Base-by-base conservation (phyloP, 2,888 invertebrate genomes). In the Chorisops tibialis region DNA sequence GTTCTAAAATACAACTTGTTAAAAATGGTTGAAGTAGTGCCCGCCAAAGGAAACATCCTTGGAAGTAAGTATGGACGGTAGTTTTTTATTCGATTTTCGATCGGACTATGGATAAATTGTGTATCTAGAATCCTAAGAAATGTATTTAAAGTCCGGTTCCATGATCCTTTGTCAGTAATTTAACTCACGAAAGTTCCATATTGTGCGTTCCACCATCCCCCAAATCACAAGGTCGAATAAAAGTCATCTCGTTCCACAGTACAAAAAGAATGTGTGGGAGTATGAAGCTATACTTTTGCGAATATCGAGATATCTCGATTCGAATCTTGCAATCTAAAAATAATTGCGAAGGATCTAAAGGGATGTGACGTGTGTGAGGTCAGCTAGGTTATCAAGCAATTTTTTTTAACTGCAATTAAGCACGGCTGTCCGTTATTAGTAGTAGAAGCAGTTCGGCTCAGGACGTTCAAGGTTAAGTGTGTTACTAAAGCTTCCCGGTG, bases 31-130 rank as follows among this genome's bases (percentile, higher is more conserved):
- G 81, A 83, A 78, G 82, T 82, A 69, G 82, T 83, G 67, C 81
- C 81, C 37, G 81, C 83, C 1, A 81, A 73, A 71, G 84, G 84
- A 75, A 83, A 81, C 72, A 69, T 83, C 69, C 77, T 84, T 67
- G 83, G 82, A 74, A 80, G 84, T 84, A 77, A 83, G 84, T 83
- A 66, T 30, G 11, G 7, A 47, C 7, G 5, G 4, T 22, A 9
- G 19, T 45, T 11, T 16, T 21, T 5, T 41, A 11, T 41, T 41
- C 41, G 5, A 11, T 14, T 35, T 35, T 35, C 37, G 11, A 11
- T 9, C 11, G 11, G 7, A 35, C 11, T 14, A 14, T 7, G 11
- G n/a, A 4, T 4, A 11, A 12, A 11, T 39, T 38, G 16, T 45
- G 21, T 59, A 12, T 14, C 22, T 48, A 35, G 39, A 62, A 14